Evolutionary conservation across 2,888 invertebrate genomes (phyloP), one percentile per base, ranked within the genome.

Genomic region (Amphipyra berbera): DNA sequence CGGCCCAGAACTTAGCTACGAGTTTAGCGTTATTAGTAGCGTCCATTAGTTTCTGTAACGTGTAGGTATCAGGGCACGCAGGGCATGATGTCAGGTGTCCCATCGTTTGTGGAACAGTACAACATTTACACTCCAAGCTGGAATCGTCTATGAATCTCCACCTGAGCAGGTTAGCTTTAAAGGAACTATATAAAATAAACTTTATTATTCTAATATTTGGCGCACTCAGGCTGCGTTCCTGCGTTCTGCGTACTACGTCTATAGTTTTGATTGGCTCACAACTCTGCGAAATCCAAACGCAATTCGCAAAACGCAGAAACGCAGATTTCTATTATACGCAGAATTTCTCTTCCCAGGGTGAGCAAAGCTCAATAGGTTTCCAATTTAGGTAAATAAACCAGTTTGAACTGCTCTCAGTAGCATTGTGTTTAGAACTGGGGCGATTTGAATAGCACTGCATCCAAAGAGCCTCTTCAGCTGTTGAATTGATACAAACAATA

Each of bases 341-440:
- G 38, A 15, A 41, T 7, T 7, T 44, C 10, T 40, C 10, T 44
- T 45, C 21, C 33, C 6, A 0, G 5, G 0, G 37, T 44, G 44
- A 48, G 35, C 50, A 64, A 48, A 64, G 71, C 72, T 64, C 35
- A 57, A 52, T 54, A 66, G 73, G 59, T 53, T 48, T 71, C 41
- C 37, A 35, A 66, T 66, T 66, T 67, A 44, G 59, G 65, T 66
- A 68, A 65, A 65, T 66, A 65, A 68, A 53, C 66, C 59, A 50
- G 50, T 65, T 69, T 59, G 57, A 54, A 38, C 35, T 35, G 49
- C 46, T 60, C 54, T 45, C 46, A 44, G 54, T 30, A 13, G 53
- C 15, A 59, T 66, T 68, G 68, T 65, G 68, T 71, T 72, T 50
- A 46, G 48, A 56, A 48, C 50, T 4, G 30, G 50, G 42, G 42